Conservation (phyloP, 2,113 vertebrate genomes). For the Trochalopteron elliotii region DNA sequence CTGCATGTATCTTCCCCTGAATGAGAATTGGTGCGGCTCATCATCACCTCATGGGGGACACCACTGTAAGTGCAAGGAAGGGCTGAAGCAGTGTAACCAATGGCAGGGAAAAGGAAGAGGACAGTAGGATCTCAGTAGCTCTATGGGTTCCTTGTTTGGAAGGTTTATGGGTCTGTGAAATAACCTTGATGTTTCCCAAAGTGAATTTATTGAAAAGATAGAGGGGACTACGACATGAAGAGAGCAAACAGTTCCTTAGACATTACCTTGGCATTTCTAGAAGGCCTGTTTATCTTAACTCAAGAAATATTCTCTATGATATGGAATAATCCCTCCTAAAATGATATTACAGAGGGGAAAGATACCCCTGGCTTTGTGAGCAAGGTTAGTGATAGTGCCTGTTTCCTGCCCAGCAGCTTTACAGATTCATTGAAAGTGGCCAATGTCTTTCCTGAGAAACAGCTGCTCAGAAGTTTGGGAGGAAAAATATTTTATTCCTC, state of each 20-base stretch:
- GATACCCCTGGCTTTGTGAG: not conserved
- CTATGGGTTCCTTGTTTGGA: not conserved
- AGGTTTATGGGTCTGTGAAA: not conserved
- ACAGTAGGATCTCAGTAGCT: not conserved
- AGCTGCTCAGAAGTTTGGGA: constrained; percentile 49
- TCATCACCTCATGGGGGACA: not conserved
- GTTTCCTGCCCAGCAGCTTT: not conserved
- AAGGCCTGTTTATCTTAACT: not conserved
- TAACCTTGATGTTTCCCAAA: not conserved
- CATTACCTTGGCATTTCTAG: not conserved
- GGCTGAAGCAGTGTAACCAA: not conserved
- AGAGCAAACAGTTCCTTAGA: not conserved
- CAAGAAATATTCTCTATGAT: not conserved
- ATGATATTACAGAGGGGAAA: not conserved
- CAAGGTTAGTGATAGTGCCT: not conserved
- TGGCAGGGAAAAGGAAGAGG: not conserved
- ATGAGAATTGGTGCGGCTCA: not conserved
- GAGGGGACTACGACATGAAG: rapidly evolving
- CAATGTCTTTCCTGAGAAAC: constrained; percentile 44
- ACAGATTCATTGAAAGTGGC: not conserved
- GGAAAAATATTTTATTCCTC: constrained; percentile 26
- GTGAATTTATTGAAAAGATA: not conserved
- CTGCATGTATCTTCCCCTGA: rapidly evolving
- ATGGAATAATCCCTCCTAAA: not conserved
- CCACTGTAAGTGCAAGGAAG: not conserved